A percentile compares a stretch with the other conserved stretches of the same genome.
Conservation (phyloP, 2,888 invertebrate genomes). For the Bruchidius siliquastri region DNA sequence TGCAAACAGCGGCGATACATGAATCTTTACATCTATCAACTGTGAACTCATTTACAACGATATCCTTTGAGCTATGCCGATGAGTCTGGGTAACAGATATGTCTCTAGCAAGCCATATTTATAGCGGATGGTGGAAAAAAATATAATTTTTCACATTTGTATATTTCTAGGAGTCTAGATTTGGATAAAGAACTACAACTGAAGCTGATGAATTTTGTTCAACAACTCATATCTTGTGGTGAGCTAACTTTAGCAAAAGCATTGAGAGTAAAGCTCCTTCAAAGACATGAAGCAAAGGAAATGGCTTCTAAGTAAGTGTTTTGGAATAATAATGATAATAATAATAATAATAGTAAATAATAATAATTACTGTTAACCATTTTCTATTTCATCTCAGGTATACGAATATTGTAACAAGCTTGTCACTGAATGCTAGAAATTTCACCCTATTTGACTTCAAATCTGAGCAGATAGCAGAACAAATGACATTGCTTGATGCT, state of each 20-base stretch:
- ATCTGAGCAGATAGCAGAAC: slow-evolving; percentile 92
- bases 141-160: too few relatives aligned
- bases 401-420: slow-evolving; percentile 27
- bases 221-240: slow-evolving; percentile 86
- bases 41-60: too few relatives aligned
- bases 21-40: too few relatives aligned
- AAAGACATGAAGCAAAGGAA: slow-evolving; percentile 60
- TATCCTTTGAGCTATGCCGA: too few relatives aligned
- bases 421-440: slow-evolving; percentile 43
- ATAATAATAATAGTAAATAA: too few relatives aligned
- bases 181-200: slow-evolving; percentile 74
- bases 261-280: slow-evolving; percentile 82
- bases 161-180: slow-evolving; percentile 78
- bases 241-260: slow-evolving; percentile 89
- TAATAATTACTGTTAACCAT: too few relatives aligned
- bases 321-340: too few relatives aligned
- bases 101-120: too few relatives aligned
- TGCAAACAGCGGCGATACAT: too few relatives aligned
- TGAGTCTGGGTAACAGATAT: too few relatives aligned
- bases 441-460: slow-evolving; percentile 85
- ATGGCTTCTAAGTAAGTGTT: slow-evolving; percentile 22
- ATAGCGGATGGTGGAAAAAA: too few relatives aligned
- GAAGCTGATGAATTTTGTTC: slow-evolving; percentile 88
- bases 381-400: slow-evolving; percentile 1
- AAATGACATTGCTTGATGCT: slow-evolving; percentile 95